Conservation (phyloP, 2,888 invertebrate species). For the Drosophila testacea region DNA sequence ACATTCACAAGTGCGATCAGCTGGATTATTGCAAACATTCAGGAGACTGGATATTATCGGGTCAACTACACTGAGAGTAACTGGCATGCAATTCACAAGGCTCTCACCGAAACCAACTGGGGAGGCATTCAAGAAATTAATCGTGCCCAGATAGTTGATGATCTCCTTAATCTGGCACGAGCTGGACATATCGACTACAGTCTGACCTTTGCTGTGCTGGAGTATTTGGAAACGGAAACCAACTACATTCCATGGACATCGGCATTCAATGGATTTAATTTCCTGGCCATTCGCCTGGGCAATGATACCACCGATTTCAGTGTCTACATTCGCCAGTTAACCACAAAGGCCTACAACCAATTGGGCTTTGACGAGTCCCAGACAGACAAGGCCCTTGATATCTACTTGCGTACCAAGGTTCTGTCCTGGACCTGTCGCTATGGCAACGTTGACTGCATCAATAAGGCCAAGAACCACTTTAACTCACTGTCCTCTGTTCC, state of each 20-base stretch:
- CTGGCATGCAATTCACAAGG: slow-evolving; percentile 86
- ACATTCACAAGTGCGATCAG: slow-evolving; percentile 6
- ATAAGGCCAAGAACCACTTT: slow-evolving; percentile 85
- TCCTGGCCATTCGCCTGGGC: slow-evolving; percentile 81
- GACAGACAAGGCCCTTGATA: slow-evolving; percentile 86
- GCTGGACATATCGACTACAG: slow-evolving; percentile 88
- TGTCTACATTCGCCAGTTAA: slow-evolving; percentile 85
- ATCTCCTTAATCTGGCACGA: slow-evolving; percentile 91
- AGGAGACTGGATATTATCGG: slow-evolving; percentile 86
- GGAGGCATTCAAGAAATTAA: slow-evolving; percentile 88
- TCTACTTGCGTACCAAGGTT: slow-evolving; percentile 87
- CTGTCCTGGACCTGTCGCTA: slow-evolving; percentile 89
- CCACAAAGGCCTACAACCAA: slow-evolving; percentile 85
- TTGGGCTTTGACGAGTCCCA: slow-evolving; percentile 85
- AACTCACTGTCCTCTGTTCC: slow-evolving; percentile 81
- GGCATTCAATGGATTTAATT: slow-evolving; percentile 86
- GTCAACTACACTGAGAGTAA: slow-evolving; percentile 89
- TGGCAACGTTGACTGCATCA: slow-evolving; percentile 87
- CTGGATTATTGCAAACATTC: slow-evolving; percentile 83
- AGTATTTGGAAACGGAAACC: slow-evolving; percentile 89
- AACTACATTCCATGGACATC: slow-evolving; percentile 93
- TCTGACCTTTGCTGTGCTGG: slow-evolving; percentile 88
- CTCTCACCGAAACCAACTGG: slow-evolving; percentile 55
- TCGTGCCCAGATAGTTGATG: slow-evolving; percentile 93
- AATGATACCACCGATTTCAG: slow-evolving; percentile 70